Base-by-base conservation (phyloP, 2,113 vertebrate genomes). In the Paradoxurus hermaphroditus region DNA sequence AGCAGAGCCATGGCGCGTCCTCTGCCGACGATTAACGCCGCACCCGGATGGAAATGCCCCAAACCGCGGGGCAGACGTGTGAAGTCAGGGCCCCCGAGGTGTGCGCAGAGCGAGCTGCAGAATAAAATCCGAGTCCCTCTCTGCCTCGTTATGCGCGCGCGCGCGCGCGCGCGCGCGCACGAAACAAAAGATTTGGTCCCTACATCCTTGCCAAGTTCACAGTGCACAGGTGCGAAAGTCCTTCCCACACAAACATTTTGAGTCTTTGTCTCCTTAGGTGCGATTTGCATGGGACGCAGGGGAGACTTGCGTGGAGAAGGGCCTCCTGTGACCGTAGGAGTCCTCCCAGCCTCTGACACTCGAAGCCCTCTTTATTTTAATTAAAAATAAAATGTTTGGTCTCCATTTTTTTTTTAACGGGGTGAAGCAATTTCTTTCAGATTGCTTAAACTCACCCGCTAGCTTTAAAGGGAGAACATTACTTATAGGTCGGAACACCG, bases 81-180 rank as follows among this genome's bases (percentile, higher is more conserved):
- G 91, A 97, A 95, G 44, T 97, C 84, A 90, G 81, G 93, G 92
- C 34, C 21, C 59, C 62, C 41, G 29, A 73, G 49, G 13, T 84
- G 46, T 23, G 88, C 85, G 78, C 25, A 86, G 94, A 94, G 36
- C 67, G 36, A 87, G 82, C 82, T 5, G 14, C 41, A 91, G 95
- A 97, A 70, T 36, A 19, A 85, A 65, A 92, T 41, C 49, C 51
- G 81, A 90, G 81, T 41, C 16, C 63, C n/a, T 21, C 59, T 10
- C 23, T 75, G 41, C 27, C 7, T 77, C 27, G 1, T 46, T 75
- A 44, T 6, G 44, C 23, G 49, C 49, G 49, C 11, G 13, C 49
- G 2, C 49, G 49, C 49, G 14, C 51, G 31, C 34, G 5, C n/a
- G 46, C 56, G 41, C 73, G 67, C 31, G 70, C 29, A 79, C 78